Conservation (phyloP, 1,140 invertebrate species). For the Grapholita molesta region DNA sequence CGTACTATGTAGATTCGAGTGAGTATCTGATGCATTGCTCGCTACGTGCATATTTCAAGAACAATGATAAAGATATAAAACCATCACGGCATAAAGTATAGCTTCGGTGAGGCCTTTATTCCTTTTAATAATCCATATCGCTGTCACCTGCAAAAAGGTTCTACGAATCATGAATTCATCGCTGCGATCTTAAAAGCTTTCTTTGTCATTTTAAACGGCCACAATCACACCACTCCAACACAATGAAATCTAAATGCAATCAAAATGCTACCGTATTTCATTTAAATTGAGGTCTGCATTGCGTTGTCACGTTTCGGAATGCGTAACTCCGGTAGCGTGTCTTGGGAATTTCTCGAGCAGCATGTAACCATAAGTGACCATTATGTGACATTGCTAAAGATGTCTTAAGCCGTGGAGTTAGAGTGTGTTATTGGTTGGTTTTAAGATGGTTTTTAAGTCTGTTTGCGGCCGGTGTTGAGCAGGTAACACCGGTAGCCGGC, state of each 20-base stretch:
- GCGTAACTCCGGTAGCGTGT: conserved; percentile 38
- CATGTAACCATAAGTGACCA: conserved; percentile 7
- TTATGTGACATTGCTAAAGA: conserved; percentile 23
- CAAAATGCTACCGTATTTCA: not conserved
- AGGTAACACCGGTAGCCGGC: conserved; percentile 64
- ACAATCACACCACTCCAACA: not conserved
- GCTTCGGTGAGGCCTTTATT: not conserved
- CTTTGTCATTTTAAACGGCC: conserved; percentile 5
- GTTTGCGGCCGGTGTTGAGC: conserved; percentile 22
- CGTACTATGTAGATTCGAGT: conserved; percentile 16
- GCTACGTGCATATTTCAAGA: conserved; percentile 15
- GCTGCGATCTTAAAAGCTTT: conserved; percentile 4
- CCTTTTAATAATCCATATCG: conserved; percentile 1
- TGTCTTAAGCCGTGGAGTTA: not conserved
- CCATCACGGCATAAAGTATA: conserved; percentile 8
- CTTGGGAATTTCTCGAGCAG: conserved; percentile 9
- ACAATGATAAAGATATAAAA: conserved; percentile 18
- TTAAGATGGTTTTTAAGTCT: conserved; percentile 15
- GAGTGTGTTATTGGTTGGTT: conserved; percentile 21
- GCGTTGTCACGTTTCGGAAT: conserved; percentile 5
- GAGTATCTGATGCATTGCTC: conserved; percentile 13
- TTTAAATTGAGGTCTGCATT: not conserved
- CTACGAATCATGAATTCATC: conserved; percentile 13
- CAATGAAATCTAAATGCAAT: not conserved
- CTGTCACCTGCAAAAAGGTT: conserved; percentile 13